Percentiles rank a stretch among this genome's conserved stretches.
phyloP scores from a whole-genome alignment of 2,888 invertebrate genomes.

The Mythimna loreyi region DNA sequence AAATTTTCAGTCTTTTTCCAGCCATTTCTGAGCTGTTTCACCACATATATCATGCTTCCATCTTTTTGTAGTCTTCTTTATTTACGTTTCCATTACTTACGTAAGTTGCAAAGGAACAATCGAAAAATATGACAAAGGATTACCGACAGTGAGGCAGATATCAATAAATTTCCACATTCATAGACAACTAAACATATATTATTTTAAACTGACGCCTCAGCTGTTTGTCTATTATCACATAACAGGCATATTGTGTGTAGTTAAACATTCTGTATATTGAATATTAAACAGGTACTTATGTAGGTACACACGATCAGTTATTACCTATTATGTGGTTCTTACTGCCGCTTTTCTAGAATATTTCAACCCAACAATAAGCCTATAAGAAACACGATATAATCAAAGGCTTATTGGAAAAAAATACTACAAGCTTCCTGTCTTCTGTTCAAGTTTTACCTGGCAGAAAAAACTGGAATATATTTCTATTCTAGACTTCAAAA shows the following conservation, averaged over 20 bases:
- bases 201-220: slow-evolving; percentile 31
- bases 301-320: slow-evolving; percentile 22
- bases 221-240: slow-evolving; percentile 43
- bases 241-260: slow-evolving; percentile 24
- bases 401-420: no score
- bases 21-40: no score
- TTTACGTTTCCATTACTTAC: no score
- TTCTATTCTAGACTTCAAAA: no score
- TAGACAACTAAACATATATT: slow-evolving; percentile 36
- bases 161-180: slow-evolving; percentile 14
- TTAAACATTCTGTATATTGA: slow-evolving; percentile 39
- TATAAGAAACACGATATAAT: not conserved
- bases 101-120: no score
- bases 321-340: not conserved
- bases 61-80: no score
- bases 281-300: slow-evolving; percentile 44
- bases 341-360: not conserved
- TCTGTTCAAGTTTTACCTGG: not conserved
- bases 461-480: not conserved
- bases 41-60: no score
- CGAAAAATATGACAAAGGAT: not conserved
- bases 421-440: not conserved
- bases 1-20: no score
- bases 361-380: not conserved
- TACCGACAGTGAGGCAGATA: not conserved